These are phyloP conservation scores for Myotis yumanensis DNA, from an alignment of 2,113 vertebrate genomes.

Conservation along the genomic window DNA sequence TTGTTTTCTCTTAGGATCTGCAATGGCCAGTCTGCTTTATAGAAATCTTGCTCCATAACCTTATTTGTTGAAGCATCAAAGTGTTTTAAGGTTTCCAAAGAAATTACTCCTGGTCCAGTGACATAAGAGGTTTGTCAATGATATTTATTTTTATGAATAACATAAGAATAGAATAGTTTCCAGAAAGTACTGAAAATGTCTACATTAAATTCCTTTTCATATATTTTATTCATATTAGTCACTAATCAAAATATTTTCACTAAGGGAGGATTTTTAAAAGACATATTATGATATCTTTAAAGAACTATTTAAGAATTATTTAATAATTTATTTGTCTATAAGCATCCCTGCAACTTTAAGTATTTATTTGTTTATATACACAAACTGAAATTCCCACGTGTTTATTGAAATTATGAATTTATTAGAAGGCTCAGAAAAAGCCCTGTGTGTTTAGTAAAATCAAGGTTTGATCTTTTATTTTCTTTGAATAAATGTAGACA, in stretches of 20 bases:
- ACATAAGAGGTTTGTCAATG: conserved; percentile 84
- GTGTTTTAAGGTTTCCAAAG: conserved; percentile 82
- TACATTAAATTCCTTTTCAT: not conserved
- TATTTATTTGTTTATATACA: not conserved
- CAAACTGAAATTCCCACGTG: not conserved
- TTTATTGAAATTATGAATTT: conserved; percentile 7
- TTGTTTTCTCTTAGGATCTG: conserved; percentile 80
- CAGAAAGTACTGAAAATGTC: not conserved
- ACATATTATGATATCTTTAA: conserved; percentile 12
- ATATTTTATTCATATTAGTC: not conserved
- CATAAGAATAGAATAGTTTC: not conserved
- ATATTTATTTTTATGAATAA: not conserved
- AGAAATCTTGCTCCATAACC: conserved; percentile 75
- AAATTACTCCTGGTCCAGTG: conserved; percentile 83
- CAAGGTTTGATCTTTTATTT: too few relatives aligned
- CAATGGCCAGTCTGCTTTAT: conserved; percentile 79
- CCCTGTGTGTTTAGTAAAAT: too few relatives aligned
- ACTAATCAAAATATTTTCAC: not conserved
- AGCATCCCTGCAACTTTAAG: not conserved
- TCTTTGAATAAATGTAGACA: too few relatives aligned
- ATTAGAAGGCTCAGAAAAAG: not conserved
- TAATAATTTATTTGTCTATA: not conserved
- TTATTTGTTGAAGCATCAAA: conserved; percentile 81
- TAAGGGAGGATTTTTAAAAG: not conserved
- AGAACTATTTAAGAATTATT: conserved; percentile 11